These are phyloP conservation scores for Kryphioiulus occultus DNA, from an alignment of 2,888 invertebrate genomes.

Conservation along the genomic window DNA sequence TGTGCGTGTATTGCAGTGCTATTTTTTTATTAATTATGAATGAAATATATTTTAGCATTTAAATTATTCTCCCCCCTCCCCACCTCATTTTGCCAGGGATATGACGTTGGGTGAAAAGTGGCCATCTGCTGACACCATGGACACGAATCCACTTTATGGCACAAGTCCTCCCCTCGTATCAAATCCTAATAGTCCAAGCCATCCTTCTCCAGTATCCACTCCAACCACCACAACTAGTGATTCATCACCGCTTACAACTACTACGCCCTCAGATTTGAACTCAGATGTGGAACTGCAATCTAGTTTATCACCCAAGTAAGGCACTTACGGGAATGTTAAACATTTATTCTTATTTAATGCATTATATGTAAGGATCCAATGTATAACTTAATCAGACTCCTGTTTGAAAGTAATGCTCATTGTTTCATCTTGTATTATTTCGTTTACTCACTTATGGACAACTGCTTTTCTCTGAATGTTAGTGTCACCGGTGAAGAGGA, in stretches of 20 bases:
- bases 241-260: constrained; percentile 49
- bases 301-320: constrained; percentile 44
- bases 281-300: constrained; percentile 48
- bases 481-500: constrained; percentile 45
- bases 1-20: not conserved
- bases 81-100: constrained; percentile 57
- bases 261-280: constrained; percentile 45
- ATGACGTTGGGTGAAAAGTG: constrained; percentile 67
- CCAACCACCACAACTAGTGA: constrained; percentile 46
- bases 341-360: not conserved
- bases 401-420: too few relatives aligned
- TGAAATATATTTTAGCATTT: not conserved
- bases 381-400: too few relatives aligned
- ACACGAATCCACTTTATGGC: not conserved
- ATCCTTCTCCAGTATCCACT: constrained; percentile 42
- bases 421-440: too few relatives aligned
- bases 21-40: not conserved
- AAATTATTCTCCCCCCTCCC: too few relatives aligned
- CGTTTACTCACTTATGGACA: too few relatives aligned
- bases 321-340: not conserved
- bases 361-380: too few relatives aligned
- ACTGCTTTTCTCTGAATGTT: not conserved
- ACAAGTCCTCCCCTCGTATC: not conserved
- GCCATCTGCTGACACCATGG: constrained; percentile 64
- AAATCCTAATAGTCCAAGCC: not conserved